Base-by-base conservation (phyloP, 2,888 invertebrate genomes). In the Dione juno region DNA sequence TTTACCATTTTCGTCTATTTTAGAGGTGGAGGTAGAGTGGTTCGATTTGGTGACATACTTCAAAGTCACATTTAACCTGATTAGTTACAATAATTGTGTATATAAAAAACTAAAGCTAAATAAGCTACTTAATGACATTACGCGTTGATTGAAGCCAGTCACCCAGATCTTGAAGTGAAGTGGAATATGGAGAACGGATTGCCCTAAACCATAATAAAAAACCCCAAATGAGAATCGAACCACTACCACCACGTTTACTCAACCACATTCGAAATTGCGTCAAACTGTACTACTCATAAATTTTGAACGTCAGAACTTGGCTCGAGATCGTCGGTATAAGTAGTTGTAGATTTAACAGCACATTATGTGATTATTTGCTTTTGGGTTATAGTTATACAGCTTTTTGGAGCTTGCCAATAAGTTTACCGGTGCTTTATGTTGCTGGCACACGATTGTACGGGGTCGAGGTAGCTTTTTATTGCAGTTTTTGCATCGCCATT, bases 291-390 rank as follows among this genome's bases (percentile, higher is more conserved):
- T 37, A 59, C 58, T 43, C 59, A 69, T 71, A 64, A 67, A 67
- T 71, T 65, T 37, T 37, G 7, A n/a, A 19, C 53, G 65, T 65
- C 68, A 59, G 53, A 21, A 59, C 5, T 71, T 71, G 71, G 71
- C 71, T 58, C 67, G n/a, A 16, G 57, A 37, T 37, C 57, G 40
- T 19, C 35, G 59, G 37, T 63, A 64, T 64, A 67, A 63, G 54
- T 64, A 50, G 67, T 54, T 63, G 67, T 45, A 45, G 54, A 69
- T 66, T 66, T 53, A 66, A 66, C 59, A 66, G 41, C 48, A 43
- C 52, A 53, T 59, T 41, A 67, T 54, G 37, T 64, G 64, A 69
- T 69, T 64, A 64, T 64, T 69, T 48, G 63, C 53, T 43, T 45
- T 45, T 43, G 19, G 54, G 37, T 21, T 9, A 40, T 40, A 19